Evolutionary conservation across 2,797 vertebrate genomes (phyloP).

Genomic region (Chlorospingus semifuscus): DNA sequence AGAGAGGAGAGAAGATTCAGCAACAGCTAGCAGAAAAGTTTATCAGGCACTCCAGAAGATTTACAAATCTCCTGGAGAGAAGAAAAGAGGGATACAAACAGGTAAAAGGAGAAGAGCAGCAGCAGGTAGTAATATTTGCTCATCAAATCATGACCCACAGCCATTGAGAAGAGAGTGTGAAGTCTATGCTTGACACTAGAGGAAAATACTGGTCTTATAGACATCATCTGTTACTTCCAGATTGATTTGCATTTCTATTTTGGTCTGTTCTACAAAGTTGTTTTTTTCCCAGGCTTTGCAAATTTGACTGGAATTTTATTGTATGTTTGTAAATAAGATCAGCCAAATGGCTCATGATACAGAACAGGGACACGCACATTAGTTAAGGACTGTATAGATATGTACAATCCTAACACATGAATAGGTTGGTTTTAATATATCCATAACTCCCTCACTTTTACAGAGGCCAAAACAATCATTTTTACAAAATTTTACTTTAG

Average conservation of each 20-base stretch:
- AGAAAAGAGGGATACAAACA: background rate
- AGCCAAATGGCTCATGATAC: background rate
- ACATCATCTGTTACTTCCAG: background rate
- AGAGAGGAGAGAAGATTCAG: background rate
- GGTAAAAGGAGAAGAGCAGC: background rate
- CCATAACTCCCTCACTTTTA: background rate
- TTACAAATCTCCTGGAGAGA: background rate
- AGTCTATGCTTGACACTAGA: background rate
- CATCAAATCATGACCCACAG: background rate
- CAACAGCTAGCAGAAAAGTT: background rate
- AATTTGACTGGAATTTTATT: background rate
- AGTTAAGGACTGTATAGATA: background rate
- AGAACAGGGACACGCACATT: background rate
- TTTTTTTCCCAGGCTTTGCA: background rate
- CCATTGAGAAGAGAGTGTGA: background rate
- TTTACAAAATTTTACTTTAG: background rate
- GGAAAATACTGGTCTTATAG: background rate
- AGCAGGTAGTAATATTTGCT: background rate
- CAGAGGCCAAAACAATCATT: background rate
- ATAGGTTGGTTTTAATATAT: background rate
- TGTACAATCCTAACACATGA: background rate
- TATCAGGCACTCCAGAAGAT: background rate
- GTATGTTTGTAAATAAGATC: background rate
- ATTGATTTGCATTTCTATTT: background rate
- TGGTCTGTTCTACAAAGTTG: background rate